Conservation (phyloP, 2,113 vertebrate species). For the Microcebus jonahi region DNA sequence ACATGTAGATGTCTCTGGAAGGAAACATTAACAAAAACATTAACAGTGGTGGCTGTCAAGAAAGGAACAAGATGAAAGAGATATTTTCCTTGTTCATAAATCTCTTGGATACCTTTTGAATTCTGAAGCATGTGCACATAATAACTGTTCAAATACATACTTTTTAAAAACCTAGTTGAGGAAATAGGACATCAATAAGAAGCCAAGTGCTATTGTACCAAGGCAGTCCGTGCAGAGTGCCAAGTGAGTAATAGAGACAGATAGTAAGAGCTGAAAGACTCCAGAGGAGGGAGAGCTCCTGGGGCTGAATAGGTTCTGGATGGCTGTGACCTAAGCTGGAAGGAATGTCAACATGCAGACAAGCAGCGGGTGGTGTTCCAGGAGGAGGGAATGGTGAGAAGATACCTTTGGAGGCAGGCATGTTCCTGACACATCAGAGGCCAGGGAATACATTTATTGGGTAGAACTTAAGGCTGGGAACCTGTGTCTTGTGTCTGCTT, state of each 20-base stretch:
- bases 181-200: not conserved
- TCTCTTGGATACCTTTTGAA: not conserved
- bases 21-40: not conserved
- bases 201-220: not conserved
- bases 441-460: not conserved
- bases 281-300: not conserved
- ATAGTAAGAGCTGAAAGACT: not conserved
- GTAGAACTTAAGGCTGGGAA: not conserved
- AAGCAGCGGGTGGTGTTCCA: not conserved
- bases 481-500: not conserved
- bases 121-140: not conserved
- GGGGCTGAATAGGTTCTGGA: not conserved
- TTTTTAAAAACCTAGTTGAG: not conserved
- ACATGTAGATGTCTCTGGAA: not conserved
- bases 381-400: not conserved
- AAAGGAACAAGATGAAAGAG: not conserved
- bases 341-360: not conserved
- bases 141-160: not conserved
- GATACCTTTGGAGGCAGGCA: not conserved
- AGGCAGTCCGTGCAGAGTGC: not conserved
- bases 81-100: not conserved
- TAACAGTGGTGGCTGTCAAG: not conserved
- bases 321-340: slow-evolving; percentile 47
- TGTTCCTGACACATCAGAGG: slow-evolving; percentile 26
- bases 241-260: not conserved